Percentiles rank a stretch among this genome's conserved stretches.
phyloP scores from a whole-genome alignment of 2,888 invertebrate species.

The Brassicogethes aeneus region DNA sequence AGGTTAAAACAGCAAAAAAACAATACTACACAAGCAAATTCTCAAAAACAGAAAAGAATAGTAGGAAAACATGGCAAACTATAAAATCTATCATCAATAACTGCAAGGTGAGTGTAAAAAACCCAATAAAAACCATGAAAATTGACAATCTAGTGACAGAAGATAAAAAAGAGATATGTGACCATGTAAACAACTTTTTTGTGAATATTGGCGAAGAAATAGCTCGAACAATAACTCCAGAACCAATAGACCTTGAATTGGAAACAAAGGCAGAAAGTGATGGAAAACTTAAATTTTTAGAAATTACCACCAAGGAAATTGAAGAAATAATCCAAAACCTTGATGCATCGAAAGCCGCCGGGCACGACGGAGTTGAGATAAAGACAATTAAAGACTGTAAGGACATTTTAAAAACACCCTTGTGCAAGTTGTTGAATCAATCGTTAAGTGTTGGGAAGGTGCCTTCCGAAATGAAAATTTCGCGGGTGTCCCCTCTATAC shows the following conservation, averaged over 20 bases:
- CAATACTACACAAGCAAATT: background rate
- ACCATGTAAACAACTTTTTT: background rate
- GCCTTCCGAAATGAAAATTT: background rate
- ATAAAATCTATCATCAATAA: background rate
- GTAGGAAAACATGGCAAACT: background rate
- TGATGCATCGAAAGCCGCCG: background rate
- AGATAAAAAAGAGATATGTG: background rate
- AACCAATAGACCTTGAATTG: background rate
- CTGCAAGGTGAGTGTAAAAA: background rate
- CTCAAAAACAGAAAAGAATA: background rate
- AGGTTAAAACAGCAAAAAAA: background rate
- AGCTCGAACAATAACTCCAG: background rate
- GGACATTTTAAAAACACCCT: background rate
- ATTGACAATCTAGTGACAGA: background rate
- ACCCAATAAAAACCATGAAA: background rate
- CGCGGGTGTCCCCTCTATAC: background rate
- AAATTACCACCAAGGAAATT: background rate
- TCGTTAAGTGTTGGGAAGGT: background rate
- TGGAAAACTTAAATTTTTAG: background rate
- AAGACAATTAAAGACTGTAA: background rate
- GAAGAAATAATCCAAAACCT: background rate
- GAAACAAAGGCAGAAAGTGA: background rate
- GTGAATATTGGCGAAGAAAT: background rate
- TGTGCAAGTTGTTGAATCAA: background rate
- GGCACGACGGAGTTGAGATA: background rate